Percentiles rank a stretch among this genome's conserved stretches.
Evolutionary conservation across 2,888 invertebrate species (phyloP).

Genomic region (Lycia hirtaria): DNA sequence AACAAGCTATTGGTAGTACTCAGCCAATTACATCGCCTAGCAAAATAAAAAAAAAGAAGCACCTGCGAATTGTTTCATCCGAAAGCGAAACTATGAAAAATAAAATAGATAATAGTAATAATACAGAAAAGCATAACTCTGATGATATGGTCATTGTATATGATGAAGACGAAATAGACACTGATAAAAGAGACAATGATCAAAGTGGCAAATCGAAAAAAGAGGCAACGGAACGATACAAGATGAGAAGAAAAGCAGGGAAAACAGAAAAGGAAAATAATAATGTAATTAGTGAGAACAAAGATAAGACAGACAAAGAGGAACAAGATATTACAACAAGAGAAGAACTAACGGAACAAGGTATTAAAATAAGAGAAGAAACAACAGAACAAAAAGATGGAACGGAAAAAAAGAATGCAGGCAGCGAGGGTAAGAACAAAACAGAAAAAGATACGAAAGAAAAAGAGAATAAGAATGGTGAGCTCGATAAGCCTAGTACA

Average conservation of each 20-base stretch:
- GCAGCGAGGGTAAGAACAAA: neutral
- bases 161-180: neutral
- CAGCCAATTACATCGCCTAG: too few relatives aligned
- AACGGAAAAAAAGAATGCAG: neutral
- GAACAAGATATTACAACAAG: neutral
- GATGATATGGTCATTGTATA: slow-evolving; percentile 4
- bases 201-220: neutral
- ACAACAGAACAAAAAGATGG: neutral
- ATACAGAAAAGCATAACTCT: too few relatives aligned
- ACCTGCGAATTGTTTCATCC: slow-evolving; percentile 1
- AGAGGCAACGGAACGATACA: neutral
- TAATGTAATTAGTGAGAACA: neutral
- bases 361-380: neutral
- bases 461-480: neutral
- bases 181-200: neutral
- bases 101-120: neutral
- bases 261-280: too few relatives aligned
- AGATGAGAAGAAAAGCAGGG: too few relatives aligned
- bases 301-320: neutral
- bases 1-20: neutral
- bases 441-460: neutral
- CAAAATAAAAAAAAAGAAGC: neutral
- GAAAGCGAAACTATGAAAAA: neutral
- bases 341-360: too few relatives aligned
- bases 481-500: neutral